Evolutionary conservation across 1,140 invertebrate genomes (phyloP), one percentile per base, ranked within the genome.

Genomic region (Drosophila repletoides): DNA sequence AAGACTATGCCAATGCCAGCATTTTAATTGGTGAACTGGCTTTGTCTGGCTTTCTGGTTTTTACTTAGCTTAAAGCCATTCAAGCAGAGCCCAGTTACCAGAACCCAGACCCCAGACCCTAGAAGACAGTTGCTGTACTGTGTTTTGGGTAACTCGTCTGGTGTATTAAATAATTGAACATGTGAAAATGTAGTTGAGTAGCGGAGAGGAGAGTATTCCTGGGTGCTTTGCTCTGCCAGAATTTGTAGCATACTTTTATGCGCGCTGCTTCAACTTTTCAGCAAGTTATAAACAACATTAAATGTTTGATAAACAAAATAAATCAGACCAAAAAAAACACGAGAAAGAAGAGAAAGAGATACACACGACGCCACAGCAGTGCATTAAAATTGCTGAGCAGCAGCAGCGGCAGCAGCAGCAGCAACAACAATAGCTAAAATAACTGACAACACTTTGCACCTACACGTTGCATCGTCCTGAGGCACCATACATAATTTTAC

Each of bases 281-380:
- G 59, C 65, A 83, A 72, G 69, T 66, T 81, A 53, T 77, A 83
- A 74, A 84, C 56, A 64, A 71, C 79, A 84, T 84, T 73, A 84
- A 67, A 71, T 76, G 71, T 73, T 77, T 68, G 52, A 70, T 83
- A 77, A 81, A 76, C 77, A 83, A 74, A 77, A 83, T 81, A 84
- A 83, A 84, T 84, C 79, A 71, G 61, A 52, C 43, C 55, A 31
- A 43, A 79, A 61, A 64, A 46, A 34, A 14, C 24, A 34, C 29
- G 14, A 55, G 15, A 7, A 10, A 48, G 31, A 14, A 31, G 29
- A 34, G 14, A 55, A 21, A 7, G 10, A 48, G 31, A 59, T n/a
- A 59, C 26, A 22, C 29, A 28, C 19, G 19, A 45, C 53, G 48
- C 58, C 33, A 49, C 40, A 48, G 43, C 45, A 74, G 41, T 81